Base-by-base conservation (phyloP, 1,140 invertebrate genomes). In the Intoshia linei region DNA sequence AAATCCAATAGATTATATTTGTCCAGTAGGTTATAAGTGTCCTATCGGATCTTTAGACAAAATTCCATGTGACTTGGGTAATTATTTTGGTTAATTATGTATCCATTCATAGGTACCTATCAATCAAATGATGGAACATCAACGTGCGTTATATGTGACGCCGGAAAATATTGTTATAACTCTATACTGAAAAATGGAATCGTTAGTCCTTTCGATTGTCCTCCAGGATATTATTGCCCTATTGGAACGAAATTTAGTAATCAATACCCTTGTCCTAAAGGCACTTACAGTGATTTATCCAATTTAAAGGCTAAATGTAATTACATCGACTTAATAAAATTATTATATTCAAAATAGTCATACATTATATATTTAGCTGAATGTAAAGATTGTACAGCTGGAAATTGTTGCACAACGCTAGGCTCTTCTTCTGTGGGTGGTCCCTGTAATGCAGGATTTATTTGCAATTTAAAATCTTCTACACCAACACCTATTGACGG, bases 151-250 rank as follows among this genome's bases (percentile, higher is more conserved):
- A 30, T 43, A 23, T 54, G 52, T 40, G 47, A 48, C 20, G 40
- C 46, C 20, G 50, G 52, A 15, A 52, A 47, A 39, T 54, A 45
- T 37, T 54, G 52, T 42, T 47, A 54, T 37, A 51, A 50, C 49
- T 24, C 46, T 43, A 19, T 54, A 46, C 40, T 54, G 52, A 41
- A 36, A 30, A 52, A 54, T 46, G 45, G 38, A n/a, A 54, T 50
- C 3, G 40, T 51, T 1, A 46, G 34, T 22, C 52, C 50, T 2
- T 27, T 36, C 4, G 38, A 37, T 0, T 54, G 52, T 39, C 50
- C 50, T 10, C 33, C 38, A 7, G 52, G 50, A 17, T 44, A 50
- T 42, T 52, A 49, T 40, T 54, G 52, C 38, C 48, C 47, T 4
- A 33, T 40, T 21, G 44, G 44, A 20, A 54, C 52, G 5, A 43